These are phyloP conservation scores for Clivina fossor DNA, from an alignment of 2,888 invertebrate species.

Conservation along the genomic window DNA sequence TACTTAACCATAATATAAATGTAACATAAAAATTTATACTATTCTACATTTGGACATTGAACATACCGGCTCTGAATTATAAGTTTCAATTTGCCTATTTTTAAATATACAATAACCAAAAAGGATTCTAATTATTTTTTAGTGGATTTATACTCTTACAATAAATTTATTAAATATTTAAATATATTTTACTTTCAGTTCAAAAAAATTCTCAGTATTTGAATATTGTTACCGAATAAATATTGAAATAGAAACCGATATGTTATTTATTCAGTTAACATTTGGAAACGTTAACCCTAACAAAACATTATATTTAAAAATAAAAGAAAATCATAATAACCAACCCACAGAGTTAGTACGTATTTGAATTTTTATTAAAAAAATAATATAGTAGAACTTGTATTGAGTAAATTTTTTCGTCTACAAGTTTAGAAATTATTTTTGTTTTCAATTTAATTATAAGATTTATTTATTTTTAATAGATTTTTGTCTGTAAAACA, in stretches of 20 bases:
- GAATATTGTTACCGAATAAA: constrained; percentile 13
- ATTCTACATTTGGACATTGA: too few relatives aligned
- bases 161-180: too few relatives aligned
- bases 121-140: not conserved
- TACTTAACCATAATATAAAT: too few relatives aligned
- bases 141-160: not conserved
- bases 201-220: constrained; percentile 1
- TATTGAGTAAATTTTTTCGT: not conserved
- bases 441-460: not conserved
- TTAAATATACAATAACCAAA: not conserved
- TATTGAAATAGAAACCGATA: not conserved
- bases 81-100: not conserved
- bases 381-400: not conserved
- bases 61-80: too few relatives aligned
- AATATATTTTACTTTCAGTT: not conserved
- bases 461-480: not conserved
- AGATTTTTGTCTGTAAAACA: constrained; percentile 11
- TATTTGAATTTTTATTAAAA: not conserved
- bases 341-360: not conserved
- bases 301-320: not conserved
- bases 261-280: not conserved
- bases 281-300: not conserved
- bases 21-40: too few relatives aligned
- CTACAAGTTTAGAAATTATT: not conserved
- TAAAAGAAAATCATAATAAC: constrained; percentile 2